Percentiles rank a stretch among this genome's conserved stretches.
These are phyloP conservation scores for Cephus sareptanus DNA, from an alignment of 2,888 invertebrate genomes.

Conservation along the genomic window DNA sequence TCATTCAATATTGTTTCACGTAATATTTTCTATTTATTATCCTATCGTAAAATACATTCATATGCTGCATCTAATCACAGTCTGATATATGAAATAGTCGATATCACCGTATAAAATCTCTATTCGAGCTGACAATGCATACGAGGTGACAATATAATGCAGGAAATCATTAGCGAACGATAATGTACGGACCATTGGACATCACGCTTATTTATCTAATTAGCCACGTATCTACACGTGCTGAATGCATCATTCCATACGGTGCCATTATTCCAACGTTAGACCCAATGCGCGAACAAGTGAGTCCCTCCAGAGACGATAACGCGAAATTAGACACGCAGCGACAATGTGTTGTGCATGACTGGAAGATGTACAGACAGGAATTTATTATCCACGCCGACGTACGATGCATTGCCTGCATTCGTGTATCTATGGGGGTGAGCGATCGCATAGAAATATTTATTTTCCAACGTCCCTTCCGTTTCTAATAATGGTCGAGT, in stretches of 20 bases:
- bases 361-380: slow-evolving; percentile 4
- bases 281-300: slow-evolving; percentile 9
- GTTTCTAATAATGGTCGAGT: neutral
- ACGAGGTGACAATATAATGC: neutral
- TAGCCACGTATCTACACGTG: slow-evolving; percentile 17
- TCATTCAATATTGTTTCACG: neutral
- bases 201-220: slow-evolving; percentile 20
- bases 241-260: slow-evolving; percentile 18
- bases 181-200: slow-evolving; percentile 3
- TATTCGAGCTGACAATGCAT: neutral
- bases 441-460: slow-evolving; percentile 9
- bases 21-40: neutral
- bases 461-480: neutral
- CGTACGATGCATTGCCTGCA: neutral
- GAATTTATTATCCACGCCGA: slow-evolving; percentile 15
- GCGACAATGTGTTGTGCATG: slow-evolving; percentile 16
- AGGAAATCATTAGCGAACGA: slow-evolving; percentile 7
- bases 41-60: neutral
- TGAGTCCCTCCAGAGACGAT: slow-evolving; percentile 15
- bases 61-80: neutral
- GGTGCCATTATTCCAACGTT: slow-evolving; percentile 17
- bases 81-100: neutral
- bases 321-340: slow-evolving; percentile 22
- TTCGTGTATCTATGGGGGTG: slow-evolving; percentile 17
- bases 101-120: neutral